Percentiles rank a stretch among this genome's conserved stretches.
phyloP scores from a whole-genome alignment of 2,888 invertebrate species.

The Himalopsyche kuldschensis region DNA sequence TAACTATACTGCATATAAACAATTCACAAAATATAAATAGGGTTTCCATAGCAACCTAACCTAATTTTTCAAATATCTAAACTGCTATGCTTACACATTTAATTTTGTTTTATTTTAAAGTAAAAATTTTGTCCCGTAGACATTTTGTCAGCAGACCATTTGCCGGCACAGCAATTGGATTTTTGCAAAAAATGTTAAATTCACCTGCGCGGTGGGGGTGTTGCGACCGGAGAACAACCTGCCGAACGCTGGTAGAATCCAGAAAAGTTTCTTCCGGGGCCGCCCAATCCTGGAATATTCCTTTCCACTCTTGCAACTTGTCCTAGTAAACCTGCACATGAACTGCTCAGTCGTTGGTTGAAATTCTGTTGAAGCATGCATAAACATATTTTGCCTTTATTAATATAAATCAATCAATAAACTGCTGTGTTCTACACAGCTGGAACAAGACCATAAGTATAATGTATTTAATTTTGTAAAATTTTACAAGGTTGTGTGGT shows the following conservation, averaged over 20 bases:
- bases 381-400: not conserved
- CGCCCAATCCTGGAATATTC: not conserved
- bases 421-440: no score
- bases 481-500: not conserved
- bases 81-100: no score
- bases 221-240: constrained; percentile 41
- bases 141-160: no score
- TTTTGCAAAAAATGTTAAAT: not conserved
- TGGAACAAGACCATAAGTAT: not conserved
- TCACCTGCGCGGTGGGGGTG: constrained; percentile 43
- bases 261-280: constrained; percentile 42
- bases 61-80: no score
- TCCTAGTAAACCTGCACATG: constrained; percentile 53
- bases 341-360: constrained; percentile 56
- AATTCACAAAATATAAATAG: no score
- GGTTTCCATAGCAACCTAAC: no score
- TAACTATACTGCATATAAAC: no score
- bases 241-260: constrained; percentile 45
- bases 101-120: no score
- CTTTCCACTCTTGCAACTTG: constrained; percentile 52
- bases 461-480: not conserved
- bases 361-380: constrained; percentile 49
- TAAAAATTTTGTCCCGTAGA: no score
- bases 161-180: no score
- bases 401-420: not conserved